A percentile compares a stretch with the other conserved stretches of the same genome.
Conservation (phyloP, 1,140 invertebrate species). For the Ephestia elutella region DNA sequence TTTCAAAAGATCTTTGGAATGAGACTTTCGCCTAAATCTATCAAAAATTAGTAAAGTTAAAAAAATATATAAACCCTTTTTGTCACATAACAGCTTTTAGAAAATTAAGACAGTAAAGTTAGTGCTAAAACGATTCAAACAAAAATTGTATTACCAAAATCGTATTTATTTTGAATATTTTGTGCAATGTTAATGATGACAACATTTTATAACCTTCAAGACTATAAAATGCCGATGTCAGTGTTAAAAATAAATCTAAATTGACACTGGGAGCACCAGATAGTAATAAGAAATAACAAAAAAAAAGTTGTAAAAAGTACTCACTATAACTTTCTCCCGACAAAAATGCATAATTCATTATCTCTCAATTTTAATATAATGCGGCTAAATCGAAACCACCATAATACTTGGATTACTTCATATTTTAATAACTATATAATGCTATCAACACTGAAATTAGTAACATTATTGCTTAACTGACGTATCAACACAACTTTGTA, state of each 20-base stretch:
- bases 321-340: too few relatives aligned
- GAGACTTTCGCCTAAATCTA: constrained; percentile 20
- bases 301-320: neutral
- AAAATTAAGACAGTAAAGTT: constrained; percentile 7
- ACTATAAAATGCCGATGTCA: too few relatives aligned
- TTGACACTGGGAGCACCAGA: neutral
- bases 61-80: neutral
- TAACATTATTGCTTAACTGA: neutral
- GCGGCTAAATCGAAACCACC: neutral
- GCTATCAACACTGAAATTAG: neutral
- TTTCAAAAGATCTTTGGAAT: constrained; percentile 55
- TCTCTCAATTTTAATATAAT: neutral
- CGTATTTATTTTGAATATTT: neutral
- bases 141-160: neutral
- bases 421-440: neutral
- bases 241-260: neutral
- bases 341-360: constrained; percentile 3
- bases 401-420: neutral
- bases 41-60: constrained; percentile 5
- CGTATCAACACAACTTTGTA: too few relatives aligned
- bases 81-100: neutral
- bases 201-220: too few relatives aligned
- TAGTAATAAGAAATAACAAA: neutral
- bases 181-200: neutral
- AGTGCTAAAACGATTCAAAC: constrained; percentile 5